phyloP scores from a whole-genome alignment of 1,140 invertebrate species.

The Eulimnadia texana region DNA sequence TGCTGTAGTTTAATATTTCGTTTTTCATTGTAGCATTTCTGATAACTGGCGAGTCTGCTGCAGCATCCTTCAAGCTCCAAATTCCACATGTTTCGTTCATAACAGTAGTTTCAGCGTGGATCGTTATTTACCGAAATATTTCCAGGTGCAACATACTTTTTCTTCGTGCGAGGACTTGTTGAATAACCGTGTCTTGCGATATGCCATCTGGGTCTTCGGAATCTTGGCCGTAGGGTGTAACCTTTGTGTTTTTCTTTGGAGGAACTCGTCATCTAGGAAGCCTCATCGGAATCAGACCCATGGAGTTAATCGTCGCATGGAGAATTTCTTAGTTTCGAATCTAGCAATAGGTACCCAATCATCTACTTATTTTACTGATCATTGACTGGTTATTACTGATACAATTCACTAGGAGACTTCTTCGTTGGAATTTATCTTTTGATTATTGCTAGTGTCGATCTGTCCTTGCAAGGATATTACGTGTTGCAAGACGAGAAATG shows the following conservation, averaged over 20 bases:
- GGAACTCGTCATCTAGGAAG: constrained; percentile 24
- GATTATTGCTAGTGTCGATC: constrained; percentile 37
- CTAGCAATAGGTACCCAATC: too few relatives aligned
- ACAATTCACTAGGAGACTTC: constrained; percentile 41
- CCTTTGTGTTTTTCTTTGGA: constrained; percentile 43
- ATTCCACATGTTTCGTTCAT: not conserved
- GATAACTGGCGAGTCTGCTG: not conserved
- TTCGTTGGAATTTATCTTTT: constrained; percentile 40
- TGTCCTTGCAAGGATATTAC: constrained; percentile 37
- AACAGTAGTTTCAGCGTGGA: not conserved
- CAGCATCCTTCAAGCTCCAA: not conserved
- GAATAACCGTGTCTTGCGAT: constrained; percentile 36
- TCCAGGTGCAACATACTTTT: constrained; percentile 33
- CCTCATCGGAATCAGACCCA: not conserved
- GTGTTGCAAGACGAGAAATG: constrained; percentile 35
- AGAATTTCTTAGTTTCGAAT: too few relatives aligned
- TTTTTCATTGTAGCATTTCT: too few relatives aligned
- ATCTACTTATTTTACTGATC: too few relatives aligned
- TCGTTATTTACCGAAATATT: not conserved
- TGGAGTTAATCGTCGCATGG: not conserved
- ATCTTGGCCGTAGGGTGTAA: constrained; percentile 44
- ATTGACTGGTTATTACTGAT: constrained; percentile 46
- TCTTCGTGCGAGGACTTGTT: constrained; percentile 42
- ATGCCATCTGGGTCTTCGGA: constrained; percentile 50
- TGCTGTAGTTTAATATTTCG: too few relatives aligned